Evolutionary conservation across 53 echinoderm and acorn worm species (phyloP), one percentile per base, ranked within the genome.

Genomic region (Arbacia lixula): DNA sequence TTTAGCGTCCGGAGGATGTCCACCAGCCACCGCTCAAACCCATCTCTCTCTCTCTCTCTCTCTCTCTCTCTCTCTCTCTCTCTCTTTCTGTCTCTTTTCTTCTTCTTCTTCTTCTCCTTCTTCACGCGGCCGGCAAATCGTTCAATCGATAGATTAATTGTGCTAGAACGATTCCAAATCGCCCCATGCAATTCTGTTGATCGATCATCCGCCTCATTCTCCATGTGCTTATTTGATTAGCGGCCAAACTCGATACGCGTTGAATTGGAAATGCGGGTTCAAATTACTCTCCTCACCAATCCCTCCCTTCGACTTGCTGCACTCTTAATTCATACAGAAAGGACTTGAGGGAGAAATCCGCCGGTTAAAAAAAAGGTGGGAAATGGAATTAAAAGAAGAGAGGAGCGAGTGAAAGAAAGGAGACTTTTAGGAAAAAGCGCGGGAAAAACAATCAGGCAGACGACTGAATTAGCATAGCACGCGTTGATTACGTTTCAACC

Each of bases 131-230:
- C 22, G 17, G 55, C 76, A 79, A 79, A 79, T 79, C 79, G 60
- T 36, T 79, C 43, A 79, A 79, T 79, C 79, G 79, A 79, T 79
- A 79, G 79, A 79, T 79, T 79, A 79, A 79, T 79, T 79, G 79
- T 79, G 79, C 79, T 60, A 58, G 79, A 79, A 79, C 79, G 60
- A 79, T 79, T 79, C 61, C 79, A 79, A 79, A 79, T 79, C 79
- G 79, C 79, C 79, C 79, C 79, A 79, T 79, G 79, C 79, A 79
- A 79, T 79, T 79, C 79, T 41, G 37, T 40, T 76, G 38, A 79
- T 79, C 79, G 79, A 79, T 79, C 30, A 79, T 79, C 39, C 79
- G 60, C 79, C 79, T 60, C 60, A 79, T 60, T 79, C 79, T 16
- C 43, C 25, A 19, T 58, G 61, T 41, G 37, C 55, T 19, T 79